Base-by-base conservation (phyloP, 1,140 invertebrate species). In the Saccostrea cuccullata region DNA sequence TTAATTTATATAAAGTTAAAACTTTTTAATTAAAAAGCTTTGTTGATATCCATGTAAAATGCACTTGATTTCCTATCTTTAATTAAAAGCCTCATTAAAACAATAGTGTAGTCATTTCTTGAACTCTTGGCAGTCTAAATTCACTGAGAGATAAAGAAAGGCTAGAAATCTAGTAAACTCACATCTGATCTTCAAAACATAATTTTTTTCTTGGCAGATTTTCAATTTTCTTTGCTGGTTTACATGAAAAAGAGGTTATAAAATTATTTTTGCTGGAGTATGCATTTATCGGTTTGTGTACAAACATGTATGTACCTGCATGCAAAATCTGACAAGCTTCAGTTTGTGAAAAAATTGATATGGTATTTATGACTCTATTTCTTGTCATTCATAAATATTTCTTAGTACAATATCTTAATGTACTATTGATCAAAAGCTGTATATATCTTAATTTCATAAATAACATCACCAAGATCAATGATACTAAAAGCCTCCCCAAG, bases 191-290 rank as follows among this genome's bases (percentile, higher is more conserved):
- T 77, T 77, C 70, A 26, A 30, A 30, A 26, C 70, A 6, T 36
- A 36, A 36, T 64, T 64, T 64, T 77, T 77, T 77, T 30, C 70
- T 77, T 77, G 70, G 70, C 70, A 77, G 13, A 30, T 36, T 77
- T 30, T 77, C 70, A 77, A 36, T 26, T 67, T 9, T 64, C 17
- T 6, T 64, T 77, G 23, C 70, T 12, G 30, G 70, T 77, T 77
- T 77, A 77, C 70, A 77, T 77, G 23, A 77, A 77, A 77, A 73
- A 73, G 26, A 77, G 70, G 70, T 77, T 77, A 30, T 77, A 77
- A 77, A 77, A 77, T 77, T 30, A 77, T 30, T 77, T 36, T 77
- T 77, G 26, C 70, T 77, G 30, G 70, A 77, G 70, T 77, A 77
- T 30, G 70, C 23, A 77, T 77, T 30, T 77, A 77, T 47, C 47